Evolutionary conservation across 1,140 invertebrate genomes (phyloP), one percentile per base, ranked within the genome.

Genomic region (Papilio dardanus): DNA sequence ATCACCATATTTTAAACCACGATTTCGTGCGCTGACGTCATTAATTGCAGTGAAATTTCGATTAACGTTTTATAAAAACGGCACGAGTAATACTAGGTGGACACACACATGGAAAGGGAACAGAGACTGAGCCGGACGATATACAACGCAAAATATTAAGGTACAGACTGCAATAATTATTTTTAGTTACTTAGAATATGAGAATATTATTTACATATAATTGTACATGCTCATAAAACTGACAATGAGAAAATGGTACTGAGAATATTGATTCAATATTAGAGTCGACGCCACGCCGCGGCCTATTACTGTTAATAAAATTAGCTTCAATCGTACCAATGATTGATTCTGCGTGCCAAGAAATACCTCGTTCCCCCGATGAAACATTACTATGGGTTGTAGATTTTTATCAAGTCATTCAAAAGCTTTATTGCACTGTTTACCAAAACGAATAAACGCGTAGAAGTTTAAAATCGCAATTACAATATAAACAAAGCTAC

Each of bases 401-500:
- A 5, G 54, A 28, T 62, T 62, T 62, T 28, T 30, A 28, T 16
- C 14, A 28, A 28, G 14, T 14, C 54, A 24, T 28, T 62, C 0
- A 28, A 62, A 14, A 62, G 24, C 65, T 67, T 69, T 69, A 69
- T 69, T 19, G 10, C 3, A 19, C 42, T 69, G 67, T 69, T 69
- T 69, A 69, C 67, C 12, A 40, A n/a, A 69, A 69, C 31, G 67
- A 19, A 77, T 74, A 77, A 79, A 76, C 31, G 58, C 65, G 65
- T 67, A 67, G 33, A 67, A 33, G 19, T 30, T 33, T 77, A 73
- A 66, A 62, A 75, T n/a, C 58, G 73, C 50, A 50, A 54, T 42
- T 66, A 42, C 35, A 54, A 54, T 54, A 50, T 66, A 76, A 76
- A 80, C 73, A 80, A 76, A 71, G 77, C 58, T 35, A n/a, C 50